Conservation (phyloP, 1,140 invertebrate genomes). For the Drosophila kohkoa region DNA sequence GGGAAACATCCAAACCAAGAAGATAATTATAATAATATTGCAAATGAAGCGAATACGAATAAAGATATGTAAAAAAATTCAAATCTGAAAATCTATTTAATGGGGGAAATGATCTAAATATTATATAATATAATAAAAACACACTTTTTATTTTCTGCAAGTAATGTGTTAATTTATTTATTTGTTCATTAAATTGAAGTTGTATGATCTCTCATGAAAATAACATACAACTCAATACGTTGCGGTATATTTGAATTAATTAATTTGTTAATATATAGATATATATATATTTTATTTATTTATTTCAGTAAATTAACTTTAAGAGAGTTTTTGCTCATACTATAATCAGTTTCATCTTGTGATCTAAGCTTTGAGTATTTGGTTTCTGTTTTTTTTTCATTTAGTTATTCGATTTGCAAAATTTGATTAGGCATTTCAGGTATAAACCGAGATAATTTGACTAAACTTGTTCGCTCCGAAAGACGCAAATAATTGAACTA, state of each 20-base stretch:
- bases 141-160: slow-evolving; percentile 17
- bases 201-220: slow-evolving; percentile 60
- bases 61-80: slow-evolving; percentile 73
- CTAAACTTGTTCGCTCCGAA: slow-evolving; percentile 40
- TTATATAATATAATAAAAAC: not conserved
- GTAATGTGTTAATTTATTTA: slow-evolving; percentile 69
- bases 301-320: slow-evolving; percentile 32
- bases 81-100: slow-evolving; percentile 21
- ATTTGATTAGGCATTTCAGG: slow-evolving; percentile 62
- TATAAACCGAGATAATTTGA: slow-evolving; percentile 61
- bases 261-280: slow-evolving; percentile 49
- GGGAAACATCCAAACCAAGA: slow-evolving; percentile 71
- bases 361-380: slow-evolving; percentile 64
- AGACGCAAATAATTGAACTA: slow-evolving; percentile 64
- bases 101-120: not conserved
- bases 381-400: not conserved
- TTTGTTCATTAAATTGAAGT: slow-evolving; percentile 66
- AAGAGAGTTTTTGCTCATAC: slow-evolving; percentile 25
- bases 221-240: slow-evolving; percentile 73
- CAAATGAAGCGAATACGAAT: slow-evolving; percentile 81
- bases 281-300: slow-evolving; percentile 26
- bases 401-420: slow-evolving; percentile 58
- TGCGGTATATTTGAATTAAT: slow-evolving; percentile 65
- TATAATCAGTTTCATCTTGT: slow-evolving; percentile 34
- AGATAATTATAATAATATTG: slow-evolving; percentile 82